Conservation (phyloP, 2,113 vertebrate genomes). For the Tachysurus fulvidraco region DNA sequence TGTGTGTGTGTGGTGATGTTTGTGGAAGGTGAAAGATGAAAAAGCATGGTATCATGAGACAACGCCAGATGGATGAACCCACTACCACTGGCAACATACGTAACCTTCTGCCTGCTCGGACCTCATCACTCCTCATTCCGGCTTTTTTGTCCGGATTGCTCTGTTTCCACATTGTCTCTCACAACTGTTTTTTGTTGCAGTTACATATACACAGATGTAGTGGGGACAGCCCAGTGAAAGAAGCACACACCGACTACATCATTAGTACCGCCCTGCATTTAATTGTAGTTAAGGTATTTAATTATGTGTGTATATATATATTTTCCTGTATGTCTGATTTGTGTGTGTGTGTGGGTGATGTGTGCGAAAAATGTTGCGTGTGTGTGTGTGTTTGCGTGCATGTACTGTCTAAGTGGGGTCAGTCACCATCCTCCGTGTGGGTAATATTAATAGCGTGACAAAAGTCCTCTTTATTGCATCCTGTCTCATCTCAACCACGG, state of each 20-base stretch:
- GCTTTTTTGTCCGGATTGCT: constrained; percentile 2
- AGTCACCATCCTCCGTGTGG: constrained; percentile 47
- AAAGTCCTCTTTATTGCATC: constrained; percentile 34
- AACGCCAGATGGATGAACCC: constrained; percentile 18
- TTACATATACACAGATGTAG: neutral
- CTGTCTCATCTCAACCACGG: constrained; percentile 33
- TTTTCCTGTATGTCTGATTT: neutral
- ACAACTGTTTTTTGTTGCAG: neutral
- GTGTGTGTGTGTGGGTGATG: constrained; percentile 41
- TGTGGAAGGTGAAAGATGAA: neutral
- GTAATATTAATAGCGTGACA: constrained; percentile 68
- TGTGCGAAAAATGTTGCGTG: no score
- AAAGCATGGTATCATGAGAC: constrained; percentile 1
- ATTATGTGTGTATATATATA: neutral
- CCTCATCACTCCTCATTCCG: neutral
- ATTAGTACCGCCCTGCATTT: neutral
- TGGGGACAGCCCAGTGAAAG: neutral
- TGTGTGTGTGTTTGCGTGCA: constrained; percentile 50
- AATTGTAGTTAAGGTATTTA: neutral
- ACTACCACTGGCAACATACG: constrained; percentile 14
- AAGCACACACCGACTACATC: neutral
- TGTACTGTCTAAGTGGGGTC: constrained; percentile 53
- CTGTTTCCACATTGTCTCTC: neutral
- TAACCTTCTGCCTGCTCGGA: neutral
- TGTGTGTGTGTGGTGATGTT: no score